A percentile compares a stretch with the other conserved stretches of the same genome.
These are phyloP conservation scores for Pachycephus smyrnensis DNA, from an alignment of 2,888 invertebrate species.

Conservation along the genomic window DNA sequence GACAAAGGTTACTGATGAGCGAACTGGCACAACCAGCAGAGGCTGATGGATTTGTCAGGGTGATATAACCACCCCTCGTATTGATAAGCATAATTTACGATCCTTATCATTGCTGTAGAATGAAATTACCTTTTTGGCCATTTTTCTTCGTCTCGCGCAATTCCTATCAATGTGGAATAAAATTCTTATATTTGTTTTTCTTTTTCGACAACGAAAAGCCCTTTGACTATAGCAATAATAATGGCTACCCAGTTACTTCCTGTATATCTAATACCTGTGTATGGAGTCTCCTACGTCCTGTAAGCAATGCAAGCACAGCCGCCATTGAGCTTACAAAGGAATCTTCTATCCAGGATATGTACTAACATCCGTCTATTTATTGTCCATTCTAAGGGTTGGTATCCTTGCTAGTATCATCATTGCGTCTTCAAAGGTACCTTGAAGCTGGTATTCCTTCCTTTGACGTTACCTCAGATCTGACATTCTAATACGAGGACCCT, in stretches of 20 bases:
- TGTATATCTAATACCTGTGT: background rate
- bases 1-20: conserved; percentile 22
- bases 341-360: conserved; percentile 16
- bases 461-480: background rate
- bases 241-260: background rate
- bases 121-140: background rate
- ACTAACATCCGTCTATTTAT: conserved; percentile 54
- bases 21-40: conserved; percentile 2
- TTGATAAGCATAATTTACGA: background rate
- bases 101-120: background rate
- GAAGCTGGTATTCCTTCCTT: background rate
- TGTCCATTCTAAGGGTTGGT: conserved; percentile 31
- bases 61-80: background rate
- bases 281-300: background rate
- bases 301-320: conserved; percentile 9
- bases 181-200: background rate
- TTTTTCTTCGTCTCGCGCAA: background rate
- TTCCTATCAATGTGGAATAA: background rate
- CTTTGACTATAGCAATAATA: background rate
- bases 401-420: background rate
- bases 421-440: background rate
- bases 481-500: background rate
- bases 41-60: conserved; percentile 20
- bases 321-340: conserved; percentile 48
- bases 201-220: background rate